Evolutionary conservation across 2,888 invertebrate genomes (phyloP), one percentile per base, ranked within the genome.

Genomic region (Meteorus colon): DNA sequence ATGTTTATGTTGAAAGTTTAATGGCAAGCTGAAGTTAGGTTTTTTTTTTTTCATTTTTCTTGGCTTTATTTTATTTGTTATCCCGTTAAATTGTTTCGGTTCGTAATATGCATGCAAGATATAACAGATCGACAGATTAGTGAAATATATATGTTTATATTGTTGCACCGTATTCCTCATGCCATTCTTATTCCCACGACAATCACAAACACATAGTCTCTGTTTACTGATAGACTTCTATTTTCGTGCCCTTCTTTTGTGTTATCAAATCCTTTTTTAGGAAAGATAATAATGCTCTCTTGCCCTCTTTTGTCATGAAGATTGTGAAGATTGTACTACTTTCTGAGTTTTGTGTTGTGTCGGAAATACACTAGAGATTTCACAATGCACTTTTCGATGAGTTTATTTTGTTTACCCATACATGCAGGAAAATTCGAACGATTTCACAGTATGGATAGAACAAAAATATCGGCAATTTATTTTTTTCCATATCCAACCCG

Each of bases 61-160:
- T 24, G 24, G 24, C 24, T 41, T 10, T 14, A 14, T 66, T 19
- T 27, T 34, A 34, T 6, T 34, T 8, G 19, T 45, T 45, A 27
- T 27, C n/a, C 27, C 34, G 27, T 34, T 31, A n/a, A 63, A 31
- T 31, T 34, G 63, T 63, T 63, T 63, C 3, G n/a, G n/a, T 31
- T 63, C 1, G 16, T 63, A 34, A 63, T 31, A 31, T 31, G n/a
- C 6, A 31, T n/a, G 2, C 29, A 29, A 62, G 3, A 29, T 3
- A 12, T n/a, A 31, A 31, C 16, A 31, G 31, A 31, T 62, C 29
- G 62, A 62, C 62, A 62, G 62, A 62, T 62, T 29, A 24, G 69
- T 27, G 31, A 24, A 65, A 62, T 55, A 45, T 59, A 45, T 60
- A n/a, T 62, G 69, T 76, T 72, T 59, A 65, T 60, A 73, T 51